Evolutionary conservation across 2,888 invertebrate genomes (phyloP).

Genomic region (Incurvaria masculella): DNA sequence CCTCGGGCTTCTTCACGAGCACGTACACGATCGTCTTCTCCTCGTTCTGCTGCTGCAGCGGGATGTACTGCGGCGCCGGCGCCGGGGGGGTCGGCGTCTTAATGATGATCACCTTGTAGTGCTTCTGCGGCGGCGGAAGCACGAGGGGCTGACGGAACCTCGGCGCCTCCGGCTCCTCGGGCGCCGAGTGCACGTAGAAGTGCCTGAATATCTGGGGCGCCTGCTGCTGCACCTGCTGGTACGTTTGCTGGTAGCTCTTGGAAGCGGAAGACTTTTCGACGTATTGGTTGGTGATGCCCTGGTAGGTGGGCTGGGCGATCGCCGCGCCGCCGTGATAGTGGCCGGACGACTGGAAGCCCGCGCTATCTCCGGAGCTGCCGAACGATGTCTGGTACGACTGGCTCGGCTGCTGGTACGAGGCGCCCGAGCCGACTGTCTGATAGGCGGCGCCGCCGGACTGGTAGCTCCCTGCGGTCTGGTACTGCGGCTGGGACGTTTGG

Average conservation of each 20-base stretch:
- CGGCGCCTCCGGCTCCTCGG: constrained; percentile 48
- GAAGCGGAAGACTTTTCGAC: constrained; percentile 11
- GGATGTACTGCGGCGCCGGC: constrained; percentile 63
- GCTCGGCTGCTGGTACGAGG: background rate
- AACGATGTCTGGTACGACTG: background rate
- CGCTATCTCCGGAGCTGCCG: background rate
- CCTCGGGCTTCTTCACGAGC: constrained; percentile 72
- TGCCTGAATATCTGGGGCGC: constrained; percentile 66
- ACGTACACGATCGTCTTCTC: constrained; percentile 77
- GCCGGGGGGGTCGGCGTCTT: constrained; percentile 67
- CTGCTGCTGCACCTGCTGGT: constrained; percentile 69
- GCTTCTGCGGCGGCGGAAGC: constrained; percentile 66
- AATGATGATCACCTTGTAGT: constrained; percentile 79
- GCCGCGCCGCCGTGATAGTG: no score
- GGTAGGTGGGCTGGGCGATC: no score
- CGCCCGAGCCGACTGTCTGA: background rate
- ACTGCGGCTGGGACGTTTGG: background rate
- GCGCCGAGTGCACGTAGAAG: constrained; percentile 47
- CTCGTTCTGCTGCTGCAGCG: constrained; percentile 64
- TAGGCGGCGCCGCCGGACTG: background rate
- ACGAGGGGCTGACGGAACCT: constrained; percentile 57
- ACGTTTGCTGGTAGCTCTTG: constrained; percentile 51
- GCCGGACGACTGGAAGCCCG: background rate
- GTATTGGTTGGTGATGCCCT: no score
- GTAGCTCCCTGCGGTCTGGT: background rate